Base-by-base conservation (phyloP, 2,888 invertebrate species). In the Chrysomela aeneicollis region DNA sequence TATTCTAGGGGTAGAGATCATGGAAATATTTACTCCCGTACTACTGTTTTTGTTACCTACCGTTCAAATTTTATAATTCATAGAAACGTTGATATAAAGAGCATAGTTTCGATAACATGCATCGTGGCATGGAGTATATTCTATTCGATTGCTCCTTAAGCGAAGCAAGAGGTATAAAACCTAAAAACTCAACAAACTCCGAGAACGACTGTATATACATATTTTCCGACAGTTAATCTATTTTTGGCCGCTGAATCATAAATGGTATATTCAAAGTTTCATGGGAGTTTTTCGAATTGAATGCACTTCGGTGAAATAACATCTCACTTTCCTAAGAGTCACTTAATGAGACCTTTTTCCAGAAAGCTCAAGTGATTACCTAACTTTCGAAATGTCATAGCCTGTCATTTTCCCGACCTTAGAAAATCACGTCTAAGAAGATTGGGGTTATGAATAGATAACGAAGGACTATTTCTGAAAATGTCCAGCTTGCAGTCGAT, bases 181-280 rank as follows among this genome's bases (percentile, higher is more conserved):
- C n/a, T n/a, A n/a, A n/a, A n/a, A n/a, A n/a, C n/a, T n/a, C n/a
- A n/a, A n/a, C n/a, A n/a, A n/a, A n/a, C n/a, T n/a, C n/a, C n/a
- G n/a, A n/a, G n/a, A n/a, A n/a, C n/a, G n/a, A n/a, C n/a, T n/a
- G n/a, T n/a, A n/a, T n/a, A n/a, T n/a, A n/a, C n/a, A n/a, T n/a
- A n/a, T n/a, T n/a, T n/a, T n/a, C 30, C n/a, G 61, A 58, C 62
- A 65, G 70, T 73, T 68, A 63, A 66, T 69, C 63, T 35, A 9
- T 5, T 2, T 10, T 72, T 68, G 68, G 67, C 63, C 64, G 32
- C 68, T 64, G 68, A 72, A 70, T 74, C 71, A 72, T 70, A 71
- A 74, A 70, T 68, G 69, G 64, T 71, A 70, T 72, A 70, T 70
- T 72, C 71, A 69, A 71, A 73, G 67, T 73, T 73, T 73, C 68